Conservation (phyloP, 2,113 vertebrate genomes). For the Talpa occidentalis region DNA sequence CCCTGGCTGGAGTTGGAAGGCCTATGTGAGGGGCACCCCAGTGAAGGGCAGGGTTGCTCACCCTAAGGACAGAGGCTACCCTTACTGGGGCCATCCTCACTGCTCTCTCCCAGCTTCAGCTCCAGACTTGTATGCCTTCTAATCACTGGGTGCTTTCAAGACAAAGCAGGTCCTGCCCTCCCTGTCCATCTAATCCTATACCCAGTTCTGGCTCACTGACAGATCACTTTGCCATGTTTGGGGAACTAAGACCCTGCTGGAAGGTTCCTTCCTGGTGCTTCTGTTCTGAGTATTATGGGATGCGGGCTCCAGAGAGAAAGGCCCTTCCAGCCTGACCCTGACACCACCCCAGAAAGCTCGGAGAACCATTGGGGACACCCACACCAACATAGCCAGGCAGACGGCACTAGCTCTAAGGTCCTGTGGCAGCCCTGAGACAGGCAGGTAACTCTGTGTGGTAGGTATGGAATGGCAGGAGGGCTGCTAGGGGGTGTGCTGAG, state of each 20-base stretch:
- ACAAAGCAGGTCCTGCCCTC: neutral
- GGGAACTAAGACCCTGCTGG: neutral
- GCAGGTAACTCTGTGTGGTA: neutral
- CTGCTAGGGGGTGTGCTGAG: fast-evolving
- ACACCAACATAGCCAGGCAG: no score
- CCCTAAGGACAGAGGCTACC: neutral
- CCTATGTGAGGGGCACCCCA: neutral
- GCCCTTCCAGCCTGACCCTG: neutral
- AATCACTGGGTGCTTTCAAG: neutral
- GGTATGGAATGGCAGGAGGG: no score
- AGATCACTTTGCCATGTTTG: neutral
- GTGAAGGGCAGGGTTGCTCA: neutral
- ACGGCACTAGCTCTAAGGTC: neutral
- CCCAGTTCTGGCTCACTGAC: neutral
- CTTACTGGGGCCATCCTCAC: no score
- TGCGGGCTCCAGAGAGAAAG: neutral
- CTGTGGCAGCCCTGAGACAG: neutral
- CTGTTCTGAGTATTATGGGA: neutral
- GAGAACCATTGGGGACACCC: neutral
- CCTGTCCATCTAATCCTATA: neutral
- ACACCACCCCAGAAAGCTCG: neutral
- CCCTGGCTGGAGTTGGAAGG: neutral
- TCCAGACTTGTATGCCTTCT: neutral
- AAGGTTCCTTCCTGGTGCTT: neutral
- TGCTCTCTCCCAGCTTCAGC: neutral